Base-by-base conservation (phyloP, 2,113 vertebrate species). In the Siphamia tubifer region DNA sequence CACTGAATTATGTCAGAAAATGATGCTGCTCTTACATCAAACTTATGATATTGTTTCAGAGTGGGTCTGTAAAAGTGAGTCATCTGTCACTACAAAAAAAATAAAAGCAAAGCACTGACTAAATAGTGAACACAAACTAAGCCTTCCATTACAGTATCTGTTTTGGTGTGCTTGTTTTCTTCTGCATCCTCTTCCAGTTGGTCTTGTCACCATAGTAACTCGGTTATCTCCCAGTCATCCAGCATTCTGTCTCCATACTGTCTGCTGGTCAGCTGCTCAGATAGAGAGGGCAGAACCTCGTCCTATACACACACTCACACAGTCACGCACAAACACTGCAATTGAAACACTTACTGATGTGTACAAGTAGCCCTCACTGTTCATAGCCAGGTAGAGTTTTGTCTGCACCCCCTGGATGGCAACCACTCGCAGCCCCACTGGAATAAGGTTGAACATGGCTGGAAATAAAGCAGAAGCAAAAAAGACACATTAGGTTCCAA, bases 381-480 rank as follows among this genome's bases (percentile, higher is more conserved):
- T 99, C 97, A 99, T 99, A 58, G 98, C 98, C 94, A 99, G 88
- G 62, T 98, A 99, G 25, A 99, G 90, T 89, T 98, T 98, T 77
- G 96, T 98, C 90, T 99, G 97, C 89, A 98, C 96, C 54, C 98
- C 98, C 89, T 99, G 98, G 90, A 99, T 99, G 77, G 98, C 98
- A 92, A 99, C 98, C 90, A 99, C 98, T 89, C 97, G 95, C 83
- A 99, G 93, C 85, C 98, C 98, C 92, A 98, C 98, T 36, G 98
- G 98, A 78, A 99, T 99, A 90, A 99, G 98, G 94, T 99, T 99
- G 92, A 99, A 99, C 90, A 96, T 90, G 84, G 96, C 97, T 98
- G 84, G 48, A 82, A 83, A 69, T 40, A 82, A 34, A 87, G 11
- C 19, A 67, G 11, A 52, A 39, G 68, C 6, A 38, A 44, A 35